These are phyloP conservation scores for Trichopoda pennipes DNA, from an alignment of 2,888 invertebrate species.

Conservation along the genomic window DNA sequence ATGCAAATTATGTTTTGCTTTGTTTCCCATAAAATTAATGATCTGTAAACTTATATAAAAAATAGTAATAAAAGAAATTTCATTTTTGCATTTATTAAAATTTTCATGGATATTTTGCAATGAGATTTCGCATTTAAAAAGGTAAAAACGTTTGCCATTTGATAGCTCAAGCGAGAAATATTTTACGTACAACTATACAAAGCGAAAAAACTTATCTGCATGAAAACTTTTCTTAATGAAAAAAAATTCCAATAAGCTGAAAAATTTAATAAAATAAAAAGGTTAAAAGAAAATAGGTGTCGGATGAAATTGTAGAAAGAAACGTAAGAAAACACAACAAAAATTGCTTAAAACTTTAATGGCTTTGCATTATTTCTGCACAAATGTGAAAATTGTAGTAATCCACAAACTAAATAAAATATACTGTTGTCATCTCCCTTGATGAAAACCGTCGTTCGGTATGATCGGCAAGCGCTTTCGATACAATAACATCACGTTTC, in stretches of 20 bases:
- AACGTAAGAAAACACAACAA: conserved; percentile 2
- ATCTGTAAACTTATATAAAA: conserved; percentile 2
- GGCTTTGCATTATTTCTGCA: conserved; percentile 3
- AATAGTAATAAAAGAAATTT: conserved; percentile 2
- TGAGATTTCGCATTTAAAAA: conserved; percentile 6
- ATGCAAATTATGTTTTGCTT: background rate
- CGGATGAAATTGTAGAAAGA: background rate
- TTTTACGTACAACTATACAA: background rate
- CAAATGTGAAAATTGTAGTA: background rate
- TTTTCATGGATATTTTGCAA: conserved; percentile 11
- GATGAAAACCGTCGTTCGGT: too few relatives aligned
- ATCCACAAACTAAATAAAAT: too few relatives aligned
- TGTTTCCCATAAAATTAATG: conserved; percentile 8
- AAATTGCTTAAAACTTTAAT: conserved; percentile 5
- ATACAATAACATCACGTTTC: too few relatives aligned
- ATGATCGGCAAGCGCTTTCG: too few relatives aligned
- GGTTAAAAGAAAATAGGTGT: conserved; percentile 4
- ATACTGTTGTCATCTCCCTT: too few relatives aligned
- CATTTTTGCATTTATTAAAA: background rate
- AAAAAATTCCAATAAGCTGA: conserved; percentile 29
- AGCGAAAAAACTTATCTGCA: conserved; percentile 2
- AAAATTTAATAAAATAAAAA: conserved; percentile 9
- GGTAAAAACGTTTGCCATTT: conserved; percentile 40
- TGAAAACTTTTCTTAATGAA: conserved; percentile 3
- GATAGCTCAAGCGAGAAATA: conserved; percentile 54